Evolutionary conservation across 2,113 vertebrate genomes (phyloP), one percentile per base, ranked within the genome.

Genomic region (Scytalopus superciliaris): DNA sequence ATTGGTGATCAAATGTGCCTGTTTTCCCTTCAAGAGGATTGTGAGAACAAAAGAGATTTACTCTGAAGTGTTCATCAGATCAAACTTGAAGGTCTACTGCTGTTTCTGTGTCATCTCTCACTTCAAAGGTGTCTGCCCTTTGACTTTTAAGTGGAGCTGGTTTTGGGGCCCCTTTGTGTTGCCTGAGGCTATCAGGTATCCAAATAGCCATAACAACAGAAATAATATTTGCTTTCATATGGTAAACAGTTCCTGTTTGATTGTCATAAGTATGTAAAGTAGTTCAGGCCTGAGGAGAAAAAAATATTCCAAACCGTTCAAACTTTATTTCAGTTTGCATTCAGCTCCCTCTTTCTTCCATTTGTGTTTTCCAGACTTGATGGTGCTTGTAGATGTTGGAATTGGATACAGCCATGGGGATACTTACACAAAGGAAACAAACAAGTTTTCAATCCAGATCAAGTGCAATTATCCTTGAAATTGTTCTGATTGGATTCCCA

Each of bases 141-240:
- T 94, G 95, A 73, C 93, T 95, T 95, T 81, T 78, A 84, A 92
- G 68, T 91, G 53, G 64, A 86, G 35, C 64, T 93, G 93, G 88
- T 96, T 40, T 63, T 90, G 44, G 52, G 64, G 60, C 76, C 76
- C 31, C 40, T 86, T 84, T 78, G 47, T 15, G 25, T 93, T 92
- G 76, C 83, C 64, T 75, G 44, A 78, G 92, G 79, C 83, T 92
- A 81, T 96, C 80, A 39, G 40, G 87, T 96, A 88, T 92, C 68
- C 52, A 60, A 67, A 92, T 75, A 93, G 60, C 85, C 60, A 12
- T 90, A 95, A 86, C 56, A 87, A 77, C 55, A 95, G 72, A 88
- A 96, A 95, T 88, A 95, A 93, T 93, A 93, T 78, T 95, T 93
- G 44, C 92, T 94, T 91, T 94, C 12, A 44, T 92, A 88, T 91